These are phyloP conservation scores for Brienomyrus brachyistius DNA, from an alignment of 2,113 vertebrate genomes.

Conservation along the genomic window DNA sequence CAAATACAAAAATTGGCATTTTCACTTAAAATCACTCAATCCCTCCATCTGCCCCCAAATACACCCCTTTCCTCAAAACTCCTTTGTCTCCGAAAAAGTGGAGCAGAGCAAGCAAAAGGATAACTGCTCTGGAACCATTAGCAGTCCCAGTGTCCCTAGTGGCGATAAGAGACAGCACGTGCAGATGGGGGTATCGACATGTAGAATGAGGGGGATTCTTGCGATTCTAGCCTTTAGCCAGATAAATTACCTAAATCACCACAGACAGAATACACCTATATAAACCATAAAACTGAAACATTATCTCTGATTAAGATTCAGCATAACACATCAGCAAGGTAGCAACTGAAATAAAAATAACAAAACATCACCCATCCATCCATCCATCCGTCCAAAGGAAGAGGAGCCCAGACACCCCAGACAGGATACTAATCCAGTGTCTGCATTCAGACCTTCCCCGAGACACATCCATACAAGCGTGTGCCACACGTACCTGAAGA, in stretches of 20 bases:
- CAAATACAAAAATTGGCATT: neutral
- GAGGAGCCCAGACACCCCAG: neutral
- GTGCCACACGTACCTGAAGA: neutral
- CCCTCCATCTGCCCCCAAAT: neutral
- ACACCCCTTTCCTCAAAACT: no score
- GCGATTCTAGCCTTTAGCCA: neutral
- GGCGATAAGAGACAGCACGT: neutral
- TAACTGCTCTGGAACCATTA: neutral
- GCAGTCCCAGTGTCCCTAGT: neutral
- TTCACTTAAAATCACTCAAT: neutral
- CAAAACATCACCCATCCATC: neutral
- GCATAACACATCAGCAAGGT: neutral
- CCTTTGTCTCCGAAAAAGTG: neutral
- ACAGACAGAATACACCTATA: neutral
- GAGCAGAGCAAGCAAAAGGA: neutral
- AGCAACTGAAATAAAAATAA: neutral
- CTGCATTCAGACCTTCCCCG: neutral
- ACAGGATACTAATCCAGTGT: neutral
- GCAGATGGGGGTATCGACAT: neutral
- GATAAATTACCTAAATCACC: neutral
- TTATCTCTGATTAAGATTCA: neutral
- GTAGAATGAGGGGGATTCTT: neutral
- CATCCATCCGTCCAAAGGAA: neutral
- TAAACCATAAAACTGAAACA: neutral
- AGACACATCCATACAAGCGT: neutral